phyloP scores from a whole-genome alignment of 2,888 invertebrate genomes.

The Platycheirus rosarum region DNA sequence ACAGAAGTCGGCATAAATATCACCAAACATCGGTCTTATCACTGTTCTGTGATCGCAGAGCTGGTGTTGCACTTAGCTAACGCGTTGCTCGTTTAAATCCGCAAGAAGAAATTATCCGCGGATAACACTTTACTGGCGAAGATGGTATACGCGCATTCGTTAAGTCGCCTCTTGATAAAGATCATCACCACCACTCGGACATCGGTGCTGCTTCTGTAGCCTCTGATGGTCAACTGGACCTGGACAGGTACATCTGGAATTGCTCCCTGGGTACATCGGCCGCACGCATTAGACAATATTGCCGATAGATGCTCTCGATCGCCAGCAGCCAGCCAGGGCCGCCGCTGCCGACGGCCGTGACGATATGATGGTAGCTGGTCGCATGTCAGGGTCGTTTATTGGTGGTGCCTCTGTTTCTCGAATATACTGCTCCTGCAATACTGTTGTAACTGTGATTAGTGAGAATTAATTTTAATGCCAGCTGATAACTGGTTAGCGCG shows the following conservation, averaged over 20 bases:
- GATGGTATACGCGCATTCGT: constrained; percentile 66
- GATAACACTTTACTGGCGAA: constrained; percentile 55
- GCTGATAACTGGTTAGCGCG: constrained; percentile 72
- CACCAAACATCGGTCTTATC: constrained; percentile 65
- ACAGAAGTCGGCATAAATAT: constrained; percentile 73
- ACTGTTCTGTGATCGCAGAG: constrained; percentile 40
- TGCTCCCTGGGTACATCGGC: constrained; percentile 68
- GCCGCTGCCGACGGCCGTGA: not conserved
- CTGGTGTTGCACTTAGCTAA: constrained; percentile 52
- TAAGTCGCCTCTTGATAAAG: constrained; percentile 64
- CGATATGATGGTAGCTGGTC: constrained; percentile 4
- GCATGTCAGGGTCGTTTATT: constrained; percentile 38
- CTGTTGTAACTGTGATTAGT: constrained; percentile 66
- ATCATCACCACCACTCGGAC: constrained; percentile 50
- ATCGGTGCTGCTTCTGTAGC: constrained; percentile 24
- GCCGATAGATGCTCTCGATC: constrained; percentile 48
- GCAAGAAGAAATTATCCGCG: constrained; percentile 63
- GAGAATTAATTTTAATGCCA: constrained; percentile 72
- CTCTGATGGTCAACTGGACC: constrained; percentile 55
- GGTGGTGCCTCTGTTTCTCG: constrained; percentile 29
- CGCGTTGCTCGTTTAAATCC: constrained; percentile 50
- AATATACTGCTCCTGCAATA: constrained; percentile 10
- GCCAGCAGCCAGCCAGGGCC: constrained; percentile 14
- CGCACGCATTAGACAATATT: constrained; percentile 72
- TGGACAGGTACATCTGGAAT: constrained; percentile 70